Evolutionary conservation across 2,113 vertebrate genomes (phyloP).

Genomic region (Shinisaurus crocodilurus): DNA sequence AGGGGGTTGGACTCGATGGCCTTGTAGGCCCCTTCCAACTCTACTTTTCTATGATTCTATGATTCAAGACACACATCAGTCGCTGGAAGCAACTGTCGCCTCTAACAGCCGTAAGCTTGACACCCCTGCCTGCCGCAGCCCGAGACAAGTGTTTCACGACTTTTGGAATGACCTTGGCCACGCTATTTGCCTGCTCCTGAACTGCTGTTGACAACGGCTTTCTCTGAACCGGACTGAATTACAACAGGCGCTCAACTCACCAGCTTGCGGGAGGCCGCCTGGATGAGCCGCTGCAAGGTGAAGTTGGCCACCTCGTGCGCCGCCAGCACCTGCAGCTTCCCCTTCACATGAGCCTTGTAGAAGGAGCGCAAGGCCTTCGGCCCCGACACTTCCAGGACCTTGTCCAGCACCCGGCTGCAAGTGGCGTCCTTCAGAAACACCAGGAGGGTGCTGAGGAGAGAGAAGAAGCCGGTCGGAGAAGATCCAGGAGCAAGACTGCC

Average conservation of each 20-base stretch:
- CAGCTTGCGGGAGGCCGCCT: constrained; percentile 67
- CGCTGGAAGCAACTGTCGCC: no score
- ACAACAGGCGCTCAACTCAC: constrained; percentile 51
- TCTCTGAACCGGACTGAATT: no score
- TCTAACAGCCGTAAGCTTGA: no score
- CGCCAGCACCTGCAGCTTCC: constrained; percentile 80
- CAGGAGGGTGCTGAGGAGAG: constrained; percentile 72
- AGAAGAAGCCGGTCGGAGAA: not conserved
- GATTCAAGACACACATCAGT: no score
- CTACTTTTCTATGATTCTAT: no score
- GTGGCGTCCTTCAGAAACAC: constrained; percentile 88
- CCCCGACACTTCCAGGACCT: constrained; percentile 78
- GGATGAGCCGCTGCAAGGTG: constrained; percentile 74
- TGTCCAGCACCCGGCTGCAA: constrained; percentile 86
- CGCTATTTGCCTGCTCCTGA: no score
- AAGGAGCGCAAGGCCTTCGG: constrained; percentile 76
- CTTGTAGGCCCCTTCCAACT: no score
- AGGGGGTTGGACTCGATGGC: no score
- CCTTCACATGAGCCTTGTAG: constrained; percentile 83
- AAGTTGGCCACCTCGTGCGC: constrained; percentile 76
- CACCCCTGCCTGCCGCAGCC: no score
- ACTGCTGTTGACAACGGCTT: no score
- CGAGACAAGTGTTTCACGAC: no score
- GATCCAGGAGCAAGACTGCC: not conserved
- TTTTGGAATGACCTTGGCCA: no score